Conservation (phyloP, 2,888 invertebrate species). For the Mythimna pallens region DNA sequence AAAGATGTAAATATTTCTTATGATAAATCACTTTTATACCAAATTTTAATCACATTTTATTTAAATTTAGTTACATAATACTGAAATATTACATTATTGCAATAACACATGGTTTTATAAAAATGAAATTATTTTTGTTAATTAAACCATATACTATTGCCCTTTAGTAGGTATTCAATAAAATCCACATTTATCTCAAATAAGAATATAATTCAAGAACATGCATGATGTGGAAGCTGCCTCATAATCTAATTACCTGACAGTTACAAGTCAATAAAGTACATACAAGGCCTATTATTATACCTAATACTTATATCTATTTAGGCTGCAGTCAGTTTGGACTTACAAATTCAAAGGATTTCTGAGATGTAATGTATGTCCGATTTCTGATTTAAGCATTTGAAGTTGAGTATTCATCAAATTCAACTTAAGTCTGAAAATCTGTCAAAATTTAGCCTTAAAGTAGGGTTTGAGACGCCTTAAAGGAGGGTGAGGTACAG, state of each 20-base stretch:
- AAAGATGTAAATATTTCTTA: constrained; percentile 52
- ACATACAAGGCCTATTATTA: background rate
- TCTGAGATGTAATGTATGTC: background rate
- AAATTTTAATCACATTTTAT: constrained; percentile 34
- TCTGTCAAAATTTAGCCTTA: no score
- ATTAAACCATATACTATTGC: no score
- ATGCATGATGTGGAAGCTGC: constrained; percentile 17
- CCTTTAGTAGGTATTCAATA: constrained; percentile 15
- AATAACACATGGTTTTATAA: background rate
- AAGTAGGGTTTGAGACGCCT: no score
- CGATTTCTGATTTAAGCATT: no score
- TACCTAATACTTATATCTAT: constrained; percentile 21
- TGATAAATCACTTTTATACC: constrained; percentile 51
- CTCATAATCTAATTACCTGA: constrained; percentile 24
- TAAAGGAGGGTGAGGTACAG: no score
- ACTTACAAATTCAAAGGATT: background rate
- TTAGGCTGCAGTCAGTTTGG: constrained; percentile 3
- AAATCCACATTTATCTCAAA: constrained; percentile 7
- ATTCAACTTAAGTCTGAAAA: no score
- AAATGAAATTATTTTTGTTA: background rate
- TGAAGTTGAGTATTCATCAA: no score
- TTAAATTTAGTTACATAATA: constrained; percentile 26
- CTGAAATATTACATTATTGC: constrained; percentile 1
- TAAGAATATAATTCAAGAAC: constrained; percentile 22
- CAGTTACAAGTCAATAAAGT: constrained; percentile 17